These are phyloP conservation scores for Nemoura dubitans DNA, from an alignment of 2,888 invertebrate genomes.

Conservation along the genomic window DNA sequence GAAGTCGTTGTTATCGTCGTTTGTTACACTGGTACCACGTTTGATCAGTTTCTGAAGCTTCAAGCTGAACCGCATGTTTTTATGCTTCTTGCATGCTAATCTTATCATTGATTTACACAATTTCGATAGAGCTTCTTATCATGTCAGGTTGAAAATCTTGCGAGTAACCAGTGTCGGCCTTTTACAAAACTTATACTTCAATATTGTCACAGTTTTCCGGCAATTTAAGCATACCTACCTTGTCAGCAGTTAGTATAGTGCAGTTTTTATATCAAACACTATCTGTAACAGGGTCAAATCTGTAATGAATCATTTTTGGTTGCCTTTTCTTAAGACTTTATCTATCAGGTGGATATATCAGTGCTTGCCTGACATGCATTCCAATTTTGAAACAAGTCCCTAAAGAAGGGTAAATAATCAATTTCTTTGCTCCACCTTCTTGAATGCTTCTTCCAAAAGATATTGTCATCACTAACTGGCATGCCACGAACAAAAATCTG, in stretches of 20 bases:
- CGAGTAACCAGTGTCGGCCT: not conserved
- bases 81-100: not conserved
- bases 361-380: not conserved
- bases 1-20: not conserved
- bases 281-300: not conserved
- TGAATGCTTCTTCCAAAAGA: not conserved
- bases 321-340: not conserved
- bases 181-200: not conserved
- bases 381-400: constrained; percentile 25
- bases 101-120: not conserved
- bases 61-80: not conserved
- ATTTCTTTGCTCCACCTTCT: not conserved
- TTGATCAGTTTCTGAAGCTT: not conserved
- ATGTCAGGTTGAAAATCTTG: not conserved
- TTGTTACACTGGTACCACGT: not conserved
- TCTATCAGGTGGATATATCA: not conserved
- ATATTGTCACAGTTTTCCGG: not conserved
- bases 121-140: constrained; percentile 10
- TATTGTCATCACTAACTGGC: not conserved
- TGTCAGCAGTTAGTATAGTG: not conserved
- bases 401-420: constrained; percentile 8
- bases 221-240: not conserved
- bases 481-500: not conserved
- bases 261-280: not conserved
- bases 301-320: not conserved